A percentile compares a stretch with the other conserved stretches of the same genome.
Conservation (phyloP, 2,797 vertebrate species). For the Mergus octosetaceus region DNA sequence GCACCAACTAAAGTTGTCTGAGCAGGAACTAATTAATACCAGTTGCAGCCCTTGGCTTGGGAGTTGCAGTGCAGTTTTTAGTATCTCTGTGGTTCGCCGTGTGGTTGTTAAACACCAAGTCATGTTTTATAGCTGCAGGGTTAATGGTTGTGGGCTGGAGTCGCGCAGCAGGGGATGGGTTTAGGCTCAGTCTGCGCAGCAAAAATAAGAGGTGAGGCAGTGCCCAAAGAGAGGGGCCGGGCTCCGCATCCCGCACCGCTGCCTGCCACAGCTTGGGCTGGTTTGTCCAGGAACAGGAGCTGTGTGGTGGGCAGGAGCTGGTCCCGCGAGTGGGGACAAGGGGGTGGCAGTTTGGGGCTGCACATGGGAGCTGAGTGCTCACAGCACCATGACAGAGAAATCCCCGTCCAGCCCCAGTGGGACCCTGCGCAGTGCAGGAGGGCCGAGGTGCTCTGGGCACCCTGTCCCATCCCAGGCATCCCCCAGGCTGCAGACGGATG, state of each 20-base stretch:
- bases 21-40: conserved; percentile 28
- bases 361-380: too few species aligned
- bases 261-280: fast-evolving
- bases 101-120: conserved; percentile 13
- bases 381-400: background rate
- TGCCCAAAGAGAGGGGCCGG: background rate
- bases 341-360: too few species aligned
- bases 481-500: background rate
- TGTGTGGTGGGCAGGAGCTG: too few species aligned
- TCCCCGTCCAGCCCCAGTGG: background rate
- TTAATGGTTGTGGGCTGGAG: conserved; percentile 16
- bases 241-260: background rate
- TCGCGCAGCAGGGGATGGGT: background rate
- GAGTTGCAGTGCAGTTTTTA: background rate
- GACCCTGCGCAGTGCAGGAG: background rate
- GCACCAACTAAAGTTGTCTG: conserved; percentile 51
- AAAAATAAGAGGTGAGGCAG: background rate
- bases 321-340: too few species aligned
- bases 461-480: too few species aligned
- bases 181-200: background rate
- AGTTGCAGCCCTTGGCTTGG: background rate
- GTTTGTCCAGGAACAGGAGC: background rate
- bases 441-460: background rate
- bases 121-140: conserved; percentile 14
- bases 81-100: background rate